A percentile compares a stretch with the other conserved stretches of the same genome.
phyloP scores from a whole-genome alignment of 1,140 invertebrate species.

The Coelopa frigida region DNA sequence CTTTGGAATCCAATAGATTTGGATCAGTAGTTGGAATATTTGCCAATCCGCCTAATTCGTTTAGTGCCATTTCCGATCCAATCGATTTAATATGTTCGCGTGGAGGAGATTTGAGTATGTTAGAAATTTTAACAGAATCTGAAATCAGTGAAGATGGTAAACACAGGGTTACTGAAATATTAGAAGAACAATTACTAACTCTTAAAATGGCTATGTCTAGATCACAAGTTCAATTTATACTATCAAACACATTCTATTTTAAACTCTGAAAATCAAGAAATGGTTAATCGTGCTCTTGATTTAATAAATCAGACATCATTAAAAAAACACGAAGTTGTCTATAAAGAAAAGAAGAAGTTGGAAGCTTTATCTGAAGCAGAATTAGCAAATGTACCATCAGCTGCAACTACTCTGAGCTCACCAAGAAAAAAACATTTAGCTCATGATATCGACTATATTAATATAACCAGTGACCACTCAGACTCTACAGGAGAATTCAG shows the following conservation, averaged over 20 bases:
- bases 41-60: slow-evolving; percentile 67
- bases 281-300: slow-evolving; percentile 53
- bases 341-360: slow-evolving; percentile 31
- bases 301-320: slow-evolving; percentile 56
- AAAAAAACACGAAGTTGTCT: slow-evolving; percentile 50
- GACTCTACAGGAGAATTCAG: too few relatives aligned
- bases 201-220: slow-evolving; percentile 58
- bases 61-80: slow-evolving; percentile 63
- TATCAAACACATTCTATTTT: slow-evolving; percentile 65
- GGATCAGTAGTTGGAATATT: slow-evolving; percentile 64
- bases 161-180: slow-evolving; percentile 51
- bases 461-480: too few relatives aligned
- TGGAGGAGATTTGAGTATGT: slow-evolving; percentile 59
- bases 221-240: slow-evolving; percentile 61
- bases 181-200: slow-evolving; percentile 61
- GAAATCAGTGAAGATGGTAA: slow-evolving; percentile 54
- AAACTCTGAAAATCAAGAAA: slow-evolving; percentile 57
- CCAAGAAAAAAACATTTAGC: too few relatives aligned
- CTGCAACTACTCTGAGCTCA: slow-evolving; percentile 31
- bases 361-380: slow-evolving; percentile 38
- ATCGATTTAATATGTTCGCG: slow-evolving; percentile 63
- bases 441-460: too few relatives aligned
- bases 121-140: slow-evolving; percentile 59
- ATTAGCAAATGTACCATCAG: slow-evolving; percentile 34
- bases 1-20: slow-evolving; percentile 50